These are phyloP conservation scores for Novumbra hubbsi DNA, from an alignment of 2,797 vertebrate species.

Conservation along the genomic window DNA sequence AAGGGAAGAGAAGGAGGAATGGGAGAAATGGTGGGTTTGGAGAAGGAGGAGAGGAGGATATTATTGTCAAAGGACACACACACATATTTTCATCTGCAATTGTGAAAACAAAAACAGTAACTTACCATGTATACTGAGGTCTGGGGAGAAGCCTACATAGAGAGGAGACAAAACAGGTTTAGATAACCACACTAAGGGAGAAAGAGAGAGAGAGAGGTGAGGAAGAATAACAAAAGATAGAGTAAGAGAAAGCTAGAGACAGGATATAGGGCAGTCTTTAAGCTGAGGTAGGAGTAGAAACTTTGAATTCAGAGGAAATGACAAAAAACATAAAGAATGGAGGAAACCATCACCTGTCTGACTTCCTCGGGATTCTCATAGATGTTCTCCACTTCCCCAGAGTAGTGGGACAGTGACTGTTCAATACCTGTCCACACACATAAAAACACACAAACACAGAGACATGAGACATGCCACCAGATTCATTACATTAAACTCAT, in stretches of 20 bases:
- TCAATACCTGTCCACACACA: constrained; percentile 62
- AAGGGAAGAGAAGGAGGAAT: constrained; percentile 18
- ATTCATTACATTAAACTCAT: constrained; percentile 64
- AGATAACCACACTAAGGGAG: constrained; percentile 51
- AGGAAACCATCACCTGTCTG: constrained; percentile 71
- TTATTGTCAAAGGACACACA: background rate
- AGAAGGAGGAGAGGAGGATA: constrained; percentile 4
- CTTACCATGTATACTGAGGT: constrained; percentile 80
- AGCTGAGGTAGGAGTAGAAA: background rate
- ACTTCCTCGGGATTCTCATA: constrained; percentile 78
- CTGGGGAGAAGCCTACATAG: constrained; percentile 67
- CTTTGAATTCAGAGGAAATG: constrained; percentile 28
- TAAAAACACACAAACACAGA: constrained; percentile 12
- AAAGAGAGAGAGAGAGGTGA: constrained; percentile 5
- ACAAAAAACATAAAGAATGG: constrained; percentile 32
- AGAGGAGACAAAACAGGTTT: constrained; percentile 50
- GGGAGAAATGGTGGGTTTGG: constrained; percentile 2
- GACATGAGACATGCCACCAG: constrained; percentile 31
- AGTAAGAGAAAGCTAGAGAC: constrained; percentile 3
- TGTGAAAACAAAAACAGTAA: constrained; percentile 45
- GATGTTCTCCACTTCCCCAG: constrained; percentile 73
- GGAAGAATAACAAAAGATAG: background rate
- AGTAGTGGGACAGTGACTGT: constrained; percentile 68
- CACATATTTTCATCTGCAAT: constrained; percentile 20
- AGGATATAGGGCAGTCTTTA: background rate